phyloP scores from a whole-genome alignment of 1,140 invertebrate species.

The Drosophila eugracilis region DNA sequence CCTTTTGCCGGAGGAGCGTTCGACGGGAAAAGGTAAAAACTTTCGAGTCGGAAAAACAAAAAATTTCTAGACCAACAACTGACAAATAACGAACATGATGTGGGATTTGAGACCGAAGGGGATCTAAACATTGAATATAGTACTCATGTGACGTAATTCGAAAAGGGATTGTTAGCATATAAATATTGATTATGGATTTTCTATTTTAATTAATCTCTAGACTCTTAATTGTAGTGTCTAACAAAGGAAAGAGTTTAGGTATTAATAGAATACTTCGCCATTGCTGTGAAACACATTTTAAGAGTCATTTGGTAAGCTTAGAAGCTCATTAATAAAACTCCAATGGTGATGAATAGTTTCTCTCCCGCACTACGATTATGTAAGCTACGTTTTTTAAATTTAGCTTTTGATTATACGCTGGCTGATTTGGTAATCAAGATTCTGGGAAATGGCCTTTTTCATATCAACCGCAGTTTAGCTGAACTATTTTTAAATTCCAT shows the following conservation, averaged over 20 bases:
- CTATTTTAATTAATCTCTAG: too few species aligned
- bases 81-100: constrained; percentile 76
- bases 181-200: neutral
- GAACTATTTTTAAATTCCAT: constrained; percentile 11
- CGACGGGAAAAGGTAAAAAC: constrained; percentile 48
- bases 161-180: constrained; percentile 6
- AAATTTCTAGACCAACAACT: constrained; percentile 68
- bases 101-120: constrained; percentile 56
- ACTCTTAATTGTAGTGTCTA: too few species aligned
- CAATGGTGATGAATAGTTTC: neutral
- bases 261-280: too few species aligned
- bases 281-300: neutral
- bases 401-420: too few species aligned
- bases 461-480: neutral
- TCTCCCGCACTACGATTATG: too few species aligned
- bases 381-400: too few species aligned
- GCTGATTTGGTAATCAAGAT: neutral
- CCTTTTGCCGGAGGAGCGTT: constrained; percentile 62
- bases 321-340: neutral
- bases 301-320: neutral
- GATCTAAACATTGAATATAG: constrained; percentile 18
- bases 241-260: too few species aligned
- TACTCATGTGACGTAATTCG: constrained; percentile 7
- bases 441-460: constrained; percentile 11
- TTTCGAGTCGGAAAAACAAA: constrained; percentile 65